Base-by-base conservation (phyloP, 2,888 invertebrate species). In the Rhingia rostrata region DNA sequence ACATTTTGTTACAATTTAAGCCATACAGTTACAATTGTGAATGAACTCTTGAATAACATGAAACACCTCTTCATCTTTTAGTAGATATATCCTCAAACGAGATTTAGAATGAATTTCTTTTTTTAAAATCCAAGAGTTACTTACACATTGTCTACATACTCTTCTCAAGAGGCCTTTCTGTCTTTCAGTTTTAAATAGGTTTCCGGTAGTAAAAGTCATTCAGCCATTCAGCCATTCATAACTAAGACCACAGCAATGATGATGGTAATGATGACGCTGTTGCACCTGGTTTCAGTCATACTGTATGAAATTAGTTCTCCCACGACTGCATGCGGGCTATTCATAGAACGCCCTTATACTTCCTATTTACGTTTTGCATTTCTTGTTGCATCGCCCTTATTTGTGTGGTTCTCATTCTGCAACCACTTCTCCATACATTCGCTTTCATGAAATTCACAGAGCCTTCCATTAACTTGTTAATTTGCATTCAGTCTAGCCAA, bases 401-500 rank as follows among this genome's bases (percentile, higher is more conserved):
- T 33, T 51, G 33, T 41, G n/a, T n/a, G 60, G 41, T 41, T 61
- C 9, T 12, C 22, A 35, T 63, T 72, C 53, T 54, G 22, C 9
- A 60, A 51, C 41, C 70, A 6, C 49, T 3, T 3, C n/a, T 22
- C 9, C 66, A 4, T 6, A 47, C 47, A 43, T 9, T 7, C 33
- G 60, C 14, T 7, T 49, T 47, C 14, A 33, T 10, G 14, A 12
- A 54, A 45, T 47, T 43, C 41, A 64, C 47, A 12, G 33, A 35
- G 35, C 10, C 74, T 41, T 51, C 39, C 41, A 51, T 51, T 66
- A 58, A 30, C 74, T 43, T 35, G 43, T 58, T 43, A 69, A 56
- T 69, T 67, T 75, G 14, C 54, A 74, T 73, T 67, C 22, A 51
- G 61, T 74, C 69, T 69, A 69, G 61, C 39, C 51, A 32, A 39